phyloP scores from a whole-genome alignment of 1,140 invertebrate species.

The Aphaenogaster ashmeadi region DNA sequence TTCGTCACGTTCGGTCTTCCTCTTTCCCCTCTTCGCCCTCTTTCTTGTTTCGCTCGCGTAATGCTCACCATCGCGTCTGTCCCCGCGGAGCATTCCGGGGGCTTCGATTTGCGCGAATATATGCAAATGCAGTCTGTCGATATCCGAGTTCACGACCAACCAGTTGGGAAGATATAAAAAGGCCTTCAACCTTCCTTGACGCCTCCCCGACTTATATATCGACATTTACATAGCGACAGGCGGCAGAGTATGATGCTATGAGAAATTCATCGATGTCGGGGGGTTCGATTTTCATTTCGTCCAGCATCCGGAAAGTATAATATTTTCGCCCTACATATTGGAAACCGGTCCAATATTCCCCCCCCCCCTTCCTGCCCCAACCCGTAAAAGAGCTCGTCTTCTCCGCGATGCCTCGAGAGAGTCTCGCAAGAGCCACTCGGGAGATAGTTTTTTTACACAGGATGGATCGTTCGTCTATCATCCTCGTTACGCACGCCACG shows the following conservation, averaged over 20 bases:
- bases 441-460: conserved; percentile 1
- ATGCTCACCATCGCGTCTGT: background rate
- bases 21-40: background rate
- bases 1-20: background rate
- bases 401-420: conserved; percentile 3
- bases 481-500: background rate
- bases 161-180: conserved; percentile 47
- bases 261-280: conserved; percentile 67
- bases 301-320: conserved; percentile 36
- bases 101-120: conserved; percentile 47
- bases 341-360: conserved; percentile 38
- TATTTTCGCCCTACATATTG: conserved; percentile 56
- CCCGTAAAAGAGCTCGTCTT: conserved; percentile 4
- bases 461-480: background rate
- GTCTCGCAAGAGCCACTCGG: background rate
- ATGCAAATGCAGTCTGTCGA: conserved; percentile 59
- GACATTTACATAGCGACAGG: conserved; percentile 41
- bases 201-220: conserved; percentile 39
- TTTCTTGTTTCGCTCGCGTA: conserved; percentile 6
- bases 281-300: conserved; percentile 67
- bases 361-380: too few species aligned
- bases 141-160: conserved; percentile 60
- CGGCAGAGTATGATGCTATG: background rate
- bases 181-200: conserved; percentile 9
- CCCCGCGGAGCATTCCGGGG: background rate